Percentiles rank a stretch among this genome's conserved stretches.
phyloP scores from a whole-genome alignment of 2,888 invertebrate species.

The Eudasyphora cyanicolor region DNA sequence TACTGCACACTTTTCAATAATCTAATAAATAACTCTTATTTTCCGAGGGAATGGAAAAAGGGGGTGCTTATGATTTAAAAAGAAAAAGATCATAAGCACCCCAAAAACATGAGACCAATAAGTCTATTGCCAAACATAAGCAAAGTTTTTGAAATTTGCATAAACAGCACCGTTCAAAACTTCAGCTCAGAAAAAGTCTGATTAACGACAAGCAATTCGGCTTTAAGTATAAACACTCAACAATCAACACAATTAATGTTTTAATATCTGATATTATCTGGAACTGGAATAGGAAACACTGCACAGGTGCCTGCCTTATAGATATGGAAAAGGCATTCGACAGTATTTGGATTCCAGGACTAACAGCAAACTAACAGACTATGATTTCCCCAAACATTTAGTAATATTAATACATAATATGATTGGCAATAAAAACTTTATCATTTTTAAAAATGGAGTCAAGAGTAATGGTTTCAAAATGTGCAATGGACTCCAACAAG shows the following conservation, averaged over 20 bases:
- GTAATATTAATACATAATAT: constrained; percentile 1
- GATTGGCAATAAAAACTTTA: not conserved
- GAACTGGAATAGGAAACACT: constrained; percentile 16
- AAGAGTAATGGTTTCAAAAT: too few relatives aligned
- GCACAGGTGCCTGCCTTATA: constrained; percentile 2
- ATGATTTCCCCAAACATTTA: not conserved
- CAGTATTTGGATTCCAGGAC: constrained; percentile 4
- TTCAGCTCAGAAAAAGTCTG: not conserved
- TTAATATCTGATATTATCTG: constrained; percentile 6
- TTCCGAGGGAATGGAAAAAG: too few relatives aligned
- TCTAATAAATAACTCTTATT: too few relatives aligned
- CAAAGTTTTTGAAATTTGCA: too few relatives aligned
- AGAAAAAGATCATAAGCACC: too few relatives aligned
- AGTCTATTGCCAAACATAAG: too few relatives aligned
- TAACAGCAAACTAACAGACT: not conserved
- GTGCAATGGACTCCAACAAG: not conserved
- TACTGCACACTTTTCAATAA: too few relatives aligned
- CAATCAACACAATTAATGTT: not conserved
- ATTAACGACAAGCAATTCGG: not conserved
- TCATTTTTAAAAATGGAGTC: too few relatives aligned
- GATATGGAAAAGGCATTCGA: constrained; percentile 1
- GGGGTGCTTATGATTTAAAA: too few relatives aligned
- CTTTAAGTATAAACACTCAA: constrained; percentile 10
- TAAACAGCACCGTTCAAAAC: too few relatives aligned
- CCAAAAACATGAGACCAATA: too few relatives aligned